These are phyloP conservation scores for Acromyrmex charruanus DNA, from an alignment of 1,140 invertebrate species.

Conservation along the genomic window DNA sequence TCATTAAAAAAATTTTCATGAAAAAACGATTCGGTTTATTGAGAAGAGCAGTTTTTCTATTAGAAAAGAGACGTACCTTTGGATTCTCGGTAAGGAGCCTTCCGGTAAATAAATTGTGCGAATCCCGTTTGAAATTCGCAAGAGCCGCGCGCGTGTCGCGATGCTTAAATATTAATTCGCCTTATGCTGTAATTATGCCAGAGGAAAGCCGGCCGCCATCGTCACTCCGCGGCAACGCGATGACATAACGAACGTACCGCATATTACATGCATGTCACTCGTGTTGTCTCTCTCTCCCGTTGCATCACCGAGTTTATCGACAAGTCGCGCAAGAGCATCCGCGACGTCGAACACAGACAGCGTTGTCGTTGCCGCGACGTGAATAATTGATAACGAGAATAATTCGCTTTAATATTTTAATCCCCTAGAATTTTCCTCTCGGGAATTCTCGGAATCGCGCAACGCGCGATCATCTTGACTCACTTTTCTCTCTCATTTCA, in stretches of 20 bases:
- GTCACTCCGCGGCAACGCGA: no score
- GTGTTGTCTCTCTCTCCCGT: constrained; percentile 25
- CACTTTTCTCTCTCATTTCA: background rate
- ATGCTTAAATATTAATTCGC: constrained; percentile 34
- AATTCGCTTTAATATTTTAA: constrained; percentile 51
- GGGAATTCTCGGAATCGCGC: background rate
- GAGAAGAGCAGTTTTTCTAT: background rate
- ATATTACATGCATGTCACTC: constrained; percentile 43
- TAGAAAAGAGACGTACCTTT: background rate
- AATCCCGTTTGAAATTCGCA: background rate
- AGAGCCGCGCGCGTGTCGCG: background rate
- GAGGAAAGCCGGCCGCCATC: constrained; percentile 26
- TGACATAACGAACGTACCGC: constrained; percentile 52
- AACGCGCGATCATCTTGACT: background rate
- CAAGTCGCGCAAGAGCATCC: constrained; percentile 40
- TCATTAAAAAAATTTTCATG: background rate
- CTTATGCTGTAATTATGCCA: constrained; percentile 31
- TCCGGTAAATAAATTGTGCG: background rate
- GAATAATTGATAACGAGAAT: constrained; percentile 51
- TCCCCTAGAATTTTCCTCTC: background rate
- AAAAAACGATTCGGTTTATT: background rate
- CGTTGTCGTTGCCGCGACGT: background rate
- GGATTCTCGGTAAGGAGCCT: no score
- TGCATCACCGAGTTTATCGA: constrained; percentile 55
- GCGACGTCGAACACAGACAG: constrained; percentile 5